Conservation (phyloP, 2,113 vertebrate genomes). For the crab-eating macaque (Macaca fascicularis) region DNA sequence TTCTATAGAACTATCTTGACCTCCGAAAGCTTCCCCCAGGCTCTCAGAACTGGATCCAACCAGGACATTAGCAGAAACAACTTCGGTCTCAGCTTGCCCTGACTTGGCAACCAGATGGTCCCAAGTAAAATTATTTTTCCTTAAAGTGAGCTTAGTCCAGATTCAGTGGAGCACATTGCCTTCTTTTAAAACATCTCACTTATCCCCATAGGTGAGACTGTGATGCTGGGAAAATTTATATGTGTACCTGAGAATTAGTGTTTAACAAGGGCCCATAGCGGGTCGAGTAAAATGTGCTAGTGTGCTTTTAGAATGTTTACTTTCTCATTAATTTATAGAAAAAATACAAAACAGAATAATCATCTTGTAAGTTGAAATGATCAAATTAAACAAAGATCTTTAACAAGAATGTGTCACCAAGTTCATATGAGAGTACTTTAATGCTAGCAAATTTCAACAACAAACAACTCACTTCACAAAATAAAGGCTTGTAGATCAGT, state of each 20-base stretch:
- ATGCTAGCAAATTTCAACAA: not conserved
- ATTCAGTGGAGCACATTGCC: not conserved
- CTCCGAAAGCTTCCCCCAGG: not conserved
- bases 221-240: not conserved
- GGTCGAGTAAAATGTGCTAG: not conserved
- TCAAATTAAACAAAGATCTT: not conserved
- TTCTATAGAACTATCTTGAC: not conserved
- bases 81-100: not conserved
- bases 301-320: not conserved
- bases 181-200: not conserved
- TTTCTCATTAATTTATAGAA: not conserved
- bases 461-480: not conserved
- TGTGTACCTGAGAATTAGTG: not conserved
- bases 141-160: not conserved
- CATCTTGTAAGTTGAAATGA: not conserved
- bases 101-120: not conserved
- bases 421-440: not conserved
- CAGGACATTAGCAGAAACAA: not conserved
- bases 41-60: not conserved
- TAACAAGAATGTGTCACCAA: not conserved
- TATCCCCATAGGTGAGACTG: not conserved
- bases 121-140: not conserved
- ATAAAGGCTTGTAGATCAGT: not conserved
- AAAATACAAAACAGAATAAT: not conserved
- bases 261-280: not conserved